Percentiles rank a stretch among this genome's conserved stretches.
Conservation (phyloP, 1,140 invertebrate genomes). For the Theocolax elegans region DNA sequence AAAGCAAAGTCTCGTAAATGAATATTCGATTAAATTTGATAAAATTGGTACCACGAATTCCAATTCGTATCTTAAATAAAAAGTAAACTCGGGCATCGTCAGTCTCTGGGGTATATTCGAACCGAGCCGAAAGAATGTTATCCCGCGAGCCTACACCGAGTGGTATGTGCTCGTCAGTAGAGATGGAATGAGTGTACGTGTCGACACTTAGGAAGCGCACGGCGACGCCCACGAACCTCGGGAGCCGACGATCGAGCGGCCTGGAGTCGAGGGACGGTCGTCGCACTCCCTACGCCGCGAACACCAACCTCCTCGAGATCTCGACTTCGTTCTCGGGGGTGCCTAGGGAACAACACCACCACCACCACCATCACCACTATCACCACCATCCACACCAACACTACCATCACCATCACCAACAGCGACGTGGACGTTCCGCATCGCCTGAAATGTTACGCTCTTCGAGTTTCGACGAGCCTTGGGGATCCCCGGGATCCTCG, state of each 20-base stretch:
- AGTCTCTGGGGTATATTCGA: too few species aligned
- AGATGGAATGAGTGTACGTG: too few species aligned
- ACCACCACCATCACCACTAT: slow-evolving; percentile 39
- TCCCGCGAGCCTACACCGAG: too few species aligned
- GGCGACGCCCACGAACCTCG: slow-evolving; percentile 60
- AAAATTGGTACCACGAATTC: too few species aligned
- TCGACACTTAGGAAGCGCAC: slow-evolving; percentile 56
- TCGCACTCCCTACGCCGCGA: slow-evolving; percentile 24
- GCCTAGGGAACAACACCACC: slow-evolving; percentile 34
- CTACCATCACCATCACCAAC: slow-evolving; percentile 40
- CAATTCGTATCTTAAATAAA: too few species aligned
- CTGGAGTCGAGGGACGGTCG: slow-evolving; percentile 49
- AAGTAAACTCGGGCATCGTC: too few species aligned
- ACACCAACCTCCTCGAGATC: not conserved
- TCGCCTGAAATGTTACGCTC: slow-evolving; percentile 31
- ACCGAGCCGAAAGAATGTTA: too few species aligned
- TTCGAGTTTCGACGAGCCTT: not conserved
- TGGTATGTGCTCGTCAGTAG: too few species aligned
- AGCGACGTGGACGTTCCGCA: slow-evolving; percentile 31
- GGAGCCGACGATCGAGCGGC: slow-evolving; percentile 43
- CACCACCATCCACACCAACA: slow-evolving; percentile 43
- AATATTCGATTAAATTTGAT: too few species aligned
- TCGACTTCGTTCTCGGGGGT: slow-evolving; percentile 45
- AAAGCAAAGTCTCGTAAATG: too few species aligned
- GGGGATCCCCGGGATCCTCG: slow-evolving; percentile 56